A percentile compares a stretch with the other conserved stretches of the same genome.
These are phyloP conservation scores for Cerceris rybyensis DNA, from an alignment of 2,888 invertebrate species.

Conservation along the genomic window DNA sequence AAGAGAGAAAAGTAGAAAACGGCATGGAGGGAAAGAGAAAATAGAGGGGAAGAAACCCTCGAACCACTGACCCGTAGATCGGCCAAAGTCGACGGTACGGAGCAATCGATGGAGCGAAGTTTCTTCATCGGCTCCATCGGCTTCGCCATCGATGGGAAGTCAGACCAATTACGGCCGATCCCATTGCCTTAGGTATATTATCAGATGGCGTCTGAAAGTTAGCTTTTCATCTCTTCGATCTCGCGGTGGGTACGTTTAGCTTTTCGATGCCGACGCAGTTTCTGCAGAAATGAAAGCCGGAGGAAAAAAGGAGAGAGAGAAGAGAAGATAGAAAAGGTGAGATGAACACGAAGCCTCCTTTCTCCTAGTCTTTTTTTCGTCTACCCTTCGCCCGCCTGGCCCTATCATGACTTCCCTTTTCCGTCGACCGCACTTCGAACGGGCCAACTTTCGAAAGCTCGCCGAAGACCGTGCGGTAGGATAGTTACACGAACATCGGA, in stretches of 20 bases:
- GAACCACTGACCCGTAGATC: constrained; percentile 50
- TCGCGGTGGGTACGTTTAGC: constrained; percentile 44
- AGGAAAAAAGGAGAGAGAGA: constrained; percentile 5
- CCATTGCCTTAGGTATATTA: constrained; percentile 64
- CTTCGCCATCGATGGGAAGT: constrained; percentile 62
- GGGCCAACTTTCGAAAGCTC: constrained; percentile 39
- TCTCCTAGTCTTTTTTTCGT: constrained; percentile 5
- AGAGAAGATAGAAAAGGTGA: neutral
- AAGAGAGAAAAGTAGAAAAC: constrained; percentile 9
- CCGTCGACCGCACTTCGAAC: constrained; percentile 12
- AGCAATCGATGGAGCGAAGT: constrained; percentile 66
- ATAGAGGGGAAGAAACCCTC: constrained; percentile 24
- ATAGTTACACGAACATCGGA: constrained; percentile 57
- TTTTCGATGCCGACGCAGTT: constrained; percentile 42
- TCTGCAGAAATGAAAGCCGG: constrained; percentile 15
- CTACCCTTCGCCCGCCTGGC: constrained; percentile 3
- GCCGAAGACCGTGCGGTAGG: constrained; percentile 36
- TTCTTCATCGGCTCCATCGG: constrained; percentile 53
- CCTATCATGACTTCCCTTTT: neutral
- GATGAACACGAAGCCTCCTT: constrained; percentile 28
- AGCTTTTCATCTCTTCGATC: constrained; percentile 71
- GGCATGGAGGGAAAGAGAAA: constrained; percentile 5
- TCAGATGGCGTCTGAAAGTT: constrained; percentile 70
- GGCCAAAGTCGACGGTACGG: constrained; percentile 28
- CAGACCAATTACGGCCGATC: constrained; percentile 69